Percentiles rank a stretch among this genome's conserved stretches.
Evolutionary conservation across 2,113 vertebrate genomes (phyloP).

Genomic region (Silurus meridionalis): DNA sequence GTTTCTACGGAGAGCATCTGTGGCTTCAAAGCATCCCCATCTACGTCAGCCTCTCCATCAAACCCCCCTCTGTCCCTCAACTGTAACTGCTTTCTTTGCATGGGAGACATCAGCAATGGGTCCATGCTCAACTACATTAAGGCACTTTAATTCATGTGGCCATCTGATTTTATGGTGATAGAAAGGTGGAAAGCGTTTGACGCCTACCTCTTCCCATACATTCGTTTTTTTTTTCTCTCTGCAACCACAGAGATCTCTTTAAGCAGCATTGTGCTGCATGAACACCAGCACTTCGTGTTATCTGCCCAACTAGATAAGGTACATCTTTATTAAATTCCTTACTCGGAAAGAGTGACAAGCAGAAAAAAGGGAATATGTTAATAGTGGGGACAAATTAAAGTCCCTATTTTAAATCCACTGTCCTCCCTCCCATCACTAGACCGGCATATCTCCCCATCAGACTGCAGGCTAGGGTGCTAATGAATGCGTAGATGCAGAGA

Average conservation of each 20-base stretch:
- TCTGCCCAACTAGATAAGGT: slow-evolving; percentile 90
- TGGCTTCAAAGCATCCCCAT: slow-evolving; percentile 51
- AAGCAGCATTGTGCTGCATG: slow-evolving; percentile 88
- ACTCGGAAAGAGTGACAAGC: slow-evolving; percentile 85
- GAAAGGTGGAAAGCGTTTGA: slow-evolving; percentile 38
- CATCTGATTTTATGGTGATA: slow-evolving; percentile 85
- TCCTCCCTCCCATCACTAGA: slow-evolving; percentile 57
- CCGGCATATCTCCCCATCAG: slow-evolving; percentile 61
- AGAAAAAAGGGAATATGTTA: slow-evolving; percentile 83
- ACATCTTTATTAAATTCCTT: slow-evolving; percentile 96
- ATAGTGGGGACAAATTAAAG: slow-evolving; percentile 73
- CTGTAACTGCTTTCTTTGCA: slow-evolving; percentile 50
- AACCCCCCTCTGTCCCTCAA: slow-evolving; percentile 19
- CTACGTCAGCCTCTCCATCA: slow-evolving; percentile 9
- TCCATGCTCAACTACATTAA: slow-evolving; percentile 11
- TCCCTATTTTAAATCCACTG: slow-evolving; percentile 60
- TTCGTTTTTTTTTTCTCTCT: neutral
- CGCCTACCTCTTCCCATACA: neutral
- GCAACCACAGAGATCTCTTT: slow-evolving; percentile 77
- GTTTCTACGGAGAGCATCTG: slow-evolving; percentile 53
- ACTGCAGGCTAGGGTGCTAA: slow-evolving; percentile 60
- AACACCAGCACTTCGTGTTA: slow-evolving; percentile 90
- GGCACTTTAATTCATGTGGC: slow-evolving; percentile 75
- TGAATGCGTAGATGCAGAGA: slow-evolving; percentile 48
- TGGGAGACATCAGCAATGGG: slow-evolving; percentile 42